A percentile compares a stretch with the other conserved stretches of the same genome.
Evolutionary conservation across 1,140 invertebrate species (phyloP).

Genomic region (Scylla paramamosain): DNA sequence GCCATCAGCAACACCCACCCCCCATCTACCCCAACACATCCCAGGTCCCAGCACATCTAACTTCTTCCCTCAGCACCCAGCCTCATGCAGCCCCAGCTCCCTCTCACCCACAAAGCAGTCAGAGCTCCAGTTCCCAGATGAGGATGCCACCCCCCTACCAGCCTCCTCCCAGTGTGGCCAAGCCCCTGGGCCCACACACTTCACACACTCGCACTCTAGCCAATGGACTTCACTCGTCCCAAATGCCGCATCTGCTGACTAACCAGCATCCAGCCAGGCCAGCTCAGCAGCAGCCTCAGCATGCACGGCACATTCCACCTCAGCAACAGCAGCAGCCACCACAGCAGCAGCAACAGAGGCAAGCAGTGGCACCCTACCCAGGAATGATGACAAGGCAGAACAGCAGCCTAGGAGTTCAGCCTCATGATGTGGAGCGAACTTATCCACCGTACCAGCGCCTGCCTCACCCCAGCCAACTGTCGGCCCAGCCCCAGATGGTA

Average conservation of each 20-base stretch:
- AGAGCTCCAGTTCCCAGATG: conserved; percentile 36
- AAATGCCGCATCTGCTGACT: conserved; percentile 70
- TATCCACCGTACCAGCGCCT: conserved; percentile 75
- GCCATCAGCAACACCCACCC: conserved; percentile 51
- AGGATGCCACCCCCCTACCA: conserved; percentile 77
- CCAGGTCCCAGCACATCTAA: conserved; percentile 25
- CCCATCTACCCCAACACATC: conserved; percentile 33
- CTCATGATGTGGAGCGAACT: conserved; percentile 64
- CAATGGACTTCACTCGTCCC: conserved; percentile 68
- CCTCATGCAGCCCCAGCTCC: conserved; percentile 42
- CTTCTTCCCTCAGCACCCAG: not conserved
- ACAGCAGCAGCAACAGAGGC: conserved; percentile 59
- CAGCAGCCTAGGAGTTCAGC: conserved; percentile 72
- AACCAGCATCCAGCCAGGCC: conserved; percentile 54
- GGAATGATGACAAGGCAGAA: conserved; percentile 76
- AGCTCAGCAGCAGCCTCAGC: conserved; percentile 51
- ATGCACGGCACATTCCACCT: conserved; percentile 43
- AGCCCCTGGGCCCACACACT: conserved; percentile 49
- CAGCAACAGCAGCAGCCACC: conserved; percentile 31
- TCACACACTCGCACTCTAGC: conserved; percentile 43
- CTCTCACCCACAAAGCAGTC: conserved; percentile 25
- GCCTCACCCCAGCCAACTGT: conserved; percentile 63
- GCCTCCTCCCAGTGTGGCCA: conserved; percentile 73
- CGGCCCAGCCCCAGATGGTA: conserved; percentile 43
- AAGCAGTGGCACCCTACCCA: conserved; percentile 48